Conservation (phyloP, 35 echinoderm and acorn worm species). For the Stichopus chloronotus region DNA sequence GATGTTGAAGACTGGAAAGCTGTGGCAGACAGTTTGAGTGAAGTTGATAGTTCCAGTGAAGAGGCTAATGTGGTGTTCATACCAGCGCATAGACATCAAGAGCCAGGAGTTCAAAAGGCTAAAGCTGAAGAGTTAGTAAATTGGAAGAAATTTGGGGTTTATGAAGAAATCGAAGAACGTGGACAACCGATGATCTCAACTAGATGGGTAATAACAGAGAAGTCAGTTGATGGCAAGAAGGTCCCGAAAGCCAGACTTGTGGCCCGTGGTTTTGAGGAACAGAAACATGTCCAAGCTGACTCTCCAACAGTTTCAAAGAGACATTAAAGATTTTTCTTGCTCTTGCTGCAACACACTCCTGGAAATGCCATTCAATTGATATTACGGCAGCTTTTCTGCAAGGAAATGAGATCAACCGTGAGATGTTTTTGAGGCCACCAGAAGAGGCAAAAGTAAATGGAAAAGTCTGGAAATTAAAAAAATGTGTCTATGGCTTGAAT, state of each 20-base stretch:
- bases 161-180: too few species aligned
- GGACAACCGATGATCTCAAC: too few species aligned
- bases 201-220: too few species aligned
- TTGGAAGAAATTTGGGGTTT: too few species aligned
- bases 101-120: neutral
- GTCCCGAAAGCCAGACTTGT: slow-evolving; percentile 34
- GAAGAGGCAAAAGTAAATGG: neutral
- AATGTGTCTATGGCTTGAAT: slow-evolving; percentile 54
- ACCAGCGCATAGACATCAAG: slow-evolving; percentile 30
- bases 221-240: slow-evolving; percentile 38
- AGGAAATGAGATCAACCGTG: slow-evolving; percentile 36
- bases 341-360: neutral
- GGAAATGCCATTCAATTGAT: slow-evolving; percentile 44
- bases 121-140: too few species aligned
- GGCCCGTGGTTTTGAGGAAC: slow-evolving; percentile 45
- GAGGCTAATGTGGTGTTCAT: slow-evolving; percentile 48
- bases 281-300: neutral
- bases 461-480: slow-evolving; percentile 24
- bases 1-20: too few species aligned
- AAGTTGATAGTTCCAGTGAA: neutral
- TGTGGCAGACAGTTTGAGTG: too few species aligned
- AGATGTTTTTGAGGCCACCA: slow-evolving; percentile 41
- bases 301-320: slow-evolving; percentile 38
- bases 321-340: slow-evolving; percentile 13
- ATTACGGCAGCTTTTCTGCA: slow-evolving; percentile 45